Conservation (phyloP, 2,888 invertebrate genomes). For the Drymonia ruficornis region DNA sequence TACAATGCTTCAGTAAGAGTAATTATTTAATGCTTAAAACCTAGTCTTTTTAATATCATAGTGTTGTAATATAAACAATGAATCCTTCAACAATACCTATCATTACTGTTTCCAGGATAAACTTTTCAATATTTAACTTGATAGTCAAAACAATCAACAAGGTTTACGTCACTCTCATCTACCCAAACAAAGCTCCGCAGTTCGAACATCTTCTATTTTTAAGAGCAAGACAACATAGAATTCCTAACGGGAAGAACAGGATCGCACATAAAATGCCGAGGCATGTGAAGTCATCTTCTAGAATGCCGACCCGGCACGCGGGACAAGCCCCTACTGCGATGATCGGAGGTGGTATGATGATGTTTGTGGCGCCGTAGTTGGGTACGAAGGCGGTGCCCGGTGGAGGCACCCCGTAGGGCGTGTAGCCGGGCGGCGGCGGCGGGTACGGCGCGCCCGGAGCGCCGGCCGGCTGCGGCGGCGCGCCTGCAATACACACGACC, state of each 20-base stretch:
- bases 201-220: conserved; percentile 94
- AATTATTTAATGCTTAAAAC: neutral
- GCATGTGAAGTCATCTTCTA: conserved; percentile 95
- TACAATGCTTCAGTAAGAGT: neutral
- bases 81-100: conserved; percentile 25
- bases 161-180: conserved; percentile 33
- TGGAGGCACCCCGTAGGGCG: conserved; percentile 68
- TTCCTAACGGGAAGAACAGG: conserved; percentile 93
- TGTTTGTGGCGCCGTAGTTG: conserved; percentile 85
- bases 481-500: conserved; percentile 20
- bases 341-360: conserved; percentile 90
- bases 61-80: conserved; percentile 24
- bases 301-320: conserved; percentile 93
- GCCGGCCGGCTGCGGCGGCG: conserved; percentile 33
- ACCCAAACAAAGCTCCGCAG: conserved; percentile 93
- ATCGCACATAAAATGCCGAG: conserved; percentile 94
- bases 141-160: conserved; percentile 40
- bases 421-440: conserved; percentile 85
- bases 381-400: conserved; percentile 79
- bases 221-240: conserved; percentile 93
- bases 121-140: conserved; percentile 41
- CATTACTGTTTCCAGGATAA: conserved; percentile 32
- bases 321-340: conserved; percentile 95
- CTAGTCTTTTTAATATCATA: neutral
- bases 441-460: conserved; percentile 61